Conservation (phyloP, 1,140 invertebrate genomes). For the Cecropterus lyciades region DNA sequence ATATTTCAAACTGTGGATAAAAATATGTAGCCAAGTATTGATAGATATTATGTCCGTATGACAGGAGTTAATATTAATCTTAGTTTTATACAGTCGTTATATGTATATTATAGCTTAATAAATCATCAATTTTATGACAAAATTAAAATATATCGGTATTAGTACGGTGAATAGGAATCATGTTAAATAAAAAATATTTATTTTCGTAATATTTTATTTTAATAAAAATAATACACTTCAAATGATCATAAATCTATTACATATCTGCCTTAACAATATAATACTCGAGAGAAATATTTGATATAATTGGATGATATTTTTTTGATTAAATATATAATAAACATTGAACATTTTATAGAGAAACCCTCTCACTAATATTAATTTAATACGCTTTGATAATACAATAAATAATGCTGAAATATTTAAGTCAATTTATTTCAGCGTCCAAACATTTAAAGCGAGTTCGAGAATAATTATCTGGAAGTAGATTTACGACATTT, state of each 20-base stretch:
- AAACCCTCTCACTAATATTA: constrained; percentile 37
- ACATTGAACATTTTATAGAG: constrained; percentile 31
- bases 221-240: constrained; percentile 39
- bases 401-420: constrained; percentile 38
- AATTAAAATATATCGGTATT: too few species aligned
- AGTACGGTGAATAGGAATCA: too few species aligned
- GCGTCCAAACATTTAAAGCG: constrained; percentile 22
- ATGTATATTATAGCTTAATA: too few species aligned
- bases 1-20: too few species aligned
- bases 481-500: constrained; percentile 21
- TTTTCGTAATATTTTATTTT: too few species aligned
- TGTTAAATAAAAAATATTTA: background rate
- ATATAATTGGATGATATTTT: constrained; percentile 20
- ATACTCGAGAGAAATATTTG: constrained; percentile 27
- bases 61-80: too few species aligned
- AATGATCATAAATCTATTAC: constrained; percentile 29
- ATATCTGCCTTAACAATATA: constrained; percentile 9
- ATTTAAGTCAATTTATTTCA: constrained; percentile 26
- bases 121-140: too few species aligned
- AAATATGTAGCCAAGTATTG: too few species aligned
- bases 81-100: too few species aligned
- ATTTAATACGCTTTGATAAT: constrained; percentile 35
- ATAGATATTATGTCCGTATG: too few species aligned
- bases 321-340: constrained; percentile 29
- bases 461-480: constrained; percentile 21